A percentile compares a stretch with the other conserved stretches of the same genome.
Conservation (phyloP, 1,140 invertebrate genomes). For the Bicyclus anynana region DNA sequence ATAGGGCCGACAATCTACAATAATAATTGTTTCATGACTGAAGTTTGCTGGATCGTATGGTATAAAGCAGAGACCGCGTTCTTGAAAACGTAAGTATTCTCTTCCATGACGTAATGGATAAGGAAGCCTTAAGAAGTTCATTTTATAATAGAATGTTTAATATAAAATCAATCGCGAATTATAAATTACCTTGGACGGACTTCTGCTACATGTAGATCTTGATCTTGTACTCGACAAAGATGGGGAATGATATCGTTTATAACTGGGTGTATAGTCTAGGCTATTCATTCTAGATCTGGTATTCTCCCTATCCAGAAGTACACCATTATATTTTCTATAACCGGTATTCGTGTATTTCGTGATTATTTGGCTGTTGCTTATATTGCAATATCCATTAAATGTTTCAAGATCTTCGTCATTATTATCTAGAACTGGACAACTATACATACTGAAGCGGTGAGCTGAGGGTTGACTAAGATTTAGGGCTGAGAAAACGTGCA, state of each 20-base stretch:
- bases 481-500: conserved; percentile 84
- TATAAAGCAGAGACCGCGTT: too few species aligned
- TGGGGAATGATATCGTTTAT: conserved; percentile 59
- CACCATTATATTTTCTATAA: conserved; percentile 60
- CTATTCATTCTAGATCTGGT: conserved; percentile 58
- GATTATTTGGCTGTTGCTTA: conserved; percentile 67
- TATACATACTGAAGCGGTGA: conserved; percentile 82
- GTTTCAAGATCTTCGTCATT: conserved; percentile 72
- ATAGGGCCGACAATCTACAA: conserved; percentile 2
- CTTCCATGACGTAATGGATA: too few species aligned
- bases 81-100: too few species aligned
- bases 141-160: too few species aligned
- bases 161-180: too few species aligned
- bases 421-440: conserved; percentile 78
- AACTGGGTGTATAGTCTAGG: conserved; percentile 68
- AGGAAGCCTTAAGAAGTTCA: too few species aligned
- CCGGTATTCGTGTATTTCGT: conserved; percentile 56
- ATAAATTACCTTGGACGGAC: conserved; percentile 64
- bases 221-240: conserved; percentile 54
- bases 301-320: conserved; percentile 62
- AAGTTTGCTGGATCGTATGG: too few species aligned
- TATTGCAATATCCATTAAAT: conserved; percentile 66
- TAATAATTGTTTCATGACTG: neutral
- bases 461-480: conserved; percentile 81
- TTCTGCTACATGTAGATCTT: conserved; percentile 67